phyloP scores from a whole-genome alignment of 2,888 invertebrate species.

The Oscheius sp. region DNA sequence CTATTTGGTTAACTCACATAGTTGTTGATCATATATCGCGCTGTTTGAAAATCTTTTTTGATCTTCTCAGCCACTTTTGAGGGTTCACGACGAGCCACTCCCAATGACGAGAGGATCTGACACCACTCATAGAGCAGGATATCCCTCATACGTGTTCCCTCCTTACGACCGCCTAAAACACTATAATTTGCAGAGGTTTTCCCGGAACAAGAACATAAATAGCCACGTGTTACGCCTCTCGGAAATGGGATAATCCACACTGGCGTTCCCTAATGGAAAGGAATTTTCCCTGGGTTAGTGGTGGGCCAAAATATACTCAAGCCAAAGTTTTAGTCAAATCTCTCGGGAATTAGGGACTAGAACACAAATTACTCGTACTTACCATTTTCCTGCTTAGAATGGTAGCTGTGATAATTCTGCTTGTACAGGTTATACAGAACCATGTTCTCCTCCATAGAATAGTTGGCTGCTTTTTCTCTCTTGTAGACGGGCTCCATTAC shows the following conservation, averaged over 20 bases:
- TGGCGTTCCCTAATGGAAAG: no score
- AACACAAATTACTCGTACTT: not conserved
- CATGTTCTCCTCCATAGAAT: slow-evolving; percentile 24
- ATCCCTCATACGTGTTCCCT: slow-evolving; percentile 21
- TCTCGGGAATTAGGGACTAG: not conserved
- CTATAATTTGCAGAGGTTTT: not conserved
- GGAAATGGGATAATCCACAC: no score
- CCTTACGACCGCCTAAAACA: slow-evolving; percentile 15
- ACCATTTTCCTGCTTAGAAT: slow-evolving; percentile 21
- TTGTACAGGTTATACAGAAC: slow-evolving; percentile 21
- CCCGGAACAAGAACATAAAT: not conserved
- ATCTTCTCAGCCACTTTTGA: slow-evolving; percentile 23
- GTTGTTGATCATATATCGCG: slow-evolving; percentile 22
- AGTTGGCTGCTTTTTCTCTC: slow-evolving; percentile 21
- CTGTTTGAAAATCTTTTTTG: slow-evolving; percentile 24
- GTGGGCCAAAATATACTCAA: no score
- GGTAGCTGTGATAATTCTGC: slow-evolving; percentile 10
- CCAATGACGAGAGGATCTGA: slow-evolving; percentile 6
- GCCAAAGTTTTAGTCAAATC: not conserved
- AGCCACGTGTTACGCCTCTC: no score
- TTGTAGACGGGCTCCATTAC: slow-evolving; percentile 17
- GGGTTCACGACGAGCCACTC: slow-evolving; percentile 30
- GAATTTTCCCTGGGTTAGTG: no score
- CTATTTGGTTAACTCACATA: not conserved
- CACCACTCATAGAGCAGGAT: slow-evolving; percentile 19